Conservation (phyloP, 2,888 invertebrate genomes). For the Andrena haemorrhoa region DNA sequence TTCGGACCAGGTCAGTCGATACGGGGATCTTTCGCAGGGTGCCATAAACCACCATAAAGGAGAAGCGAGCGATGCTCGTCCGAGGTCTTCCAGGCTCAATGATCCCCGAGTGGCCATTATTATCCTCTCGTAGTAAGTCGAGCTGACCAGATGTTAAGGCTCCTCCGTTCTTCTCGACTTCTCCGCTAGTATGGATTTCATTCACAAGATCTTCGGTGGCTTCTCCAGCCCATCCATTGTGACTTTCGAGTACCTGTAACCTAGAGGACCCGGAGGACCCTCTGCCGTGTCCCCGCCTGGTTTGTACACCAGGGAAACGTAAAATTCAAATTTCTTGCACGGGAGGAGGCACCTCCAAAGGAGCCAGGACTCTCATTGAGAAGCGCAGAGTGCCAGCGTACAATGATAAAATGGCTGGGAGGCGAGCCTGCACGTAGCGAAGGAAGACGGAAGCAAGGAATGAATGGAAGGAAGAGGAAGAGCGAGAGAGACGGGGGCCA, state of each 20-base stretch:
- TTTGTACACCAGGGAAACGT: slow-evolving; percentile 63
- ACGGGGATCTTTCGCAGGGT: slow-evolving; percentile 48
- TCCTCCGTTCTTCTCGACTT: slow-evolving; percentile 53
- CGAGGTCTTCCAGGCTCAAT: slow-evolving; percentile 57
- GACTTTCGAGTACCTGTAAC: slow-evolving; percentile 81
- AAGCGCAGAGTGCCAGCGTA: slow-evolving; percentile 20
- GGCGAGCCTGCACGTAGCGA: slow-evolving; percentile 18
- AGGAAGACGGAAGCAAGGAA: slow-evolving; percentile 11
- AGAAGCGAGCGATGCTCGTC: slow-evolving; percentile 45
- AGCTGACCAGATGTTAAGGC: slow-evolving; percentile 78
- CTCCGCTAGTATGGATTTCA: slow-evolving; percentile 75
- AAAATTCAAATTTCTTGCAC: slow-evolving; percentile 81
- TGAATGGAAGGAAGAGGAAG: background rate
- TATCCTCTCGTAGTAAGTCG: slow-evolving; percentile 77
- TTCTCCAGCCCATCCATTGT: slow-evolving; percentile 77
- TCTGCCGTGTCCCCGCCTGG: slow-evolving; percentile 3
- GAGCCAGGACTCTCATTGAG: slow-evolving; percentile 53
- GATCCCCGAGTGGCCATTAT: slow-evolving; percentile 74
- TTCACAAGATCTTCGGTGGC: slow-evolving; percentile 61
- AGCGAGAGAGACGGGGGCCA: slow-evolving; percentile 6
- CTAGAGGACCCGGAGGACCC: slow-evolving; percentile 64
- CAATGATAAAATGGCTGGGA: slow-evolving; percentile 57
- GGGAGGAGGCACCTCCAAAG: slow-evolving; percentile 42
- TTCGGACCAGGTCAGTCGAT: slow-evolving; percentile 47
- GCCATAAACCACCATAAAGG: slow-evolving; percentile 66